Evolutionary conservation across 2,888 invertebrate species (phyloP).

Genomic region (Tenthredo mesomela): DNA sequence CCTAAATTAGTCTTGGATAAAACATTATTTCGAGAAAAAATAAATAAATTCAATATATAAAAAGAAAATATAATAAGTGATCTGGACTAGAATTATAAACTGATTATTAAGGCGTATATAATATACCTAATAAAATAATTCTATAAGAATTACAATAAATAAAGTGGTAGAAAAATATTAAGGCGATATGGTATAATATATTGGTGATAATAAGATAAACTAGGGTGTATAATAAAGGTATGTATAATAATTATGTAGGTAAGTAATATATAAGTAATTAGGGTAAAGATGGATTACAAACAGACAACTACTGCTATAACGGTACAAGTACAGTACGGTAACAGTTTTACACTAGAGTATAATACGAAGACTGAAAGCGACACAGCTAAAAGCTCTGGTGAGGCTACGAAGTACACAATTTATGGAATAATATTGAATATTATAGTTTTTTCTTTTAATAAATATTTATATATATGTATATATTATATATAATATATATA

Average conservation of each 20-base stretch:
- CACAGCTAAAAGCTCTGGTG: conserved; percentile 74
- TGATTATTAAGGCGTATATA: not conserved
- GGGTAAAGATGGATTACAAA: conserved; percentile 55
- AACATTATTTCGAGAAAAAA: not conserved
- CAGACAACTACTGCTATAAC: conserved; percentile 56
- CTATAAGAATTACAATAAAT: conserved; percentile 46
- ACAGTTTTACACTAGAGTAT: conserved; percentile 63
- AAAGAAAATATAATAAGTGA: conserved; percentile 44
- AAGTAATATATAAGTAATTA: conserved; percentile 31
- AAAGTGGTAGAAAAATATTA: conserved; percentile 31
- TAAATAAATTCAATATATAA: not conserved
- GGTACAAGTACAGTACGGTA: conserved; percentile 62
- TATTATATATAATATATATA: not conserved
- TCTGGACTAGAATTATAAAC: not conserved
- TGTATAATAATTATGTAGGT: not conserved
- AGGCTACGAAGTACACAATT: conserved; percentile 64
- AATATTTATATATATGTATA: conserved; percentile 14
- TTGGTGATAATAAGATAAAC: conserved; percentile 10
- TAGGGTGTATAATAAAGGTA: conserved; percentile 8
- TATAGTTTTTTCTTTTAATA: not conserved
- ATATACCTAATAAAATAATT: not conserved
- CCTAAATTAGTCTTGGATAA: not conserved
- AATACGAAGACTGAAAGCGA: conserved; percentile 74
- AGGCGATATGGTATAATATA: conserved; percentile 16
- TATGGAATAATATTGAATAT: conserved; percentile 40